Base-by-base conservation (phyloP, 2,888 invertebrate genomes). In the Salticus scenicus region DNA sequence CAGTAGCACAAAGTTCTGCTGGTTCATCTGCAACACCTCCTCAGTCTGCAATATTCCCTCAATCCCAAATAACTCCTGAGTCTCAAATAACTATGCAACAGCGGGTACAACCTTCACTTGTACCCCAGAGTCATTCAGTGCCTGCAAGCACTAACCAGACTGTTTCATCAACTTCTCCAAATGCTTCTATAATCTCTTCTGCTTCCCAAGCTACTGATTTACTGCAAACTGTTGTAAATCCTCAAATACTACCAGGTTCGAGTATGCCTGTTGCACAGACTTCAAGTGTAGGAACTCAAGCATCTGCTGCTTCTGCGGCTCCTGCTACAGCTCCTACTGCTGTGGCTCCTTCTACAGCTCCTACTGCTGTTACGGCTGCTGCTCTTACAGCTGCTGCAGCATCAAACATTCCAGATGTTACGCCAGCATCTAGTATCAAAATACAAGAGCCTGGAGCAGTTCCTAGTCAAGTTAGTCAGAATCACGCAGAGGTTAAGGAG, bases 401-500 rank as follows among this genome's bases (percentile, higher is more conserved):
- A 14, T 69, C 71, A 57, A 86, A 41, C 81, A 86, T 81, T 86
- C 80, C 81, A 81, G 86, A 81, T 27, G 30, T 42, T 57, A 42
- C 67, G 17, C 12, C 51, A 24, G 41, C 42, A 30, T 30, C 57
- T n/a, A 73, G 64, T 51, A 51, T 71, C 27, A 70, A 24, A 51
- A 77, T 70, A 24, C 73, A 69, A 30, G 81, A 87, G 57, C 42
- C 70, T n/a, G 63, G 30, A 37, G 37, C 51, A 30, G 83, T 81
- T 79, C 87, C 87, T 87, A 87, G 83, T 87, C 87, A 78, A 79
- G 67, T 79, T 33, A 4, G 7, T 10, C 74, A 69, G 67, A 81
- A 81, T 37, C 66, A 76, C 66, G 28, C 51, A 33, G 83, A 87
- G 30, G 37, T 71, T 20, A 66, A 72, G 71, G 83, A 73, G 72